phyloP scores from a whole-genome alignment of 2,888 invertebrate species.

The Drosophila kokeensis region DNA sequence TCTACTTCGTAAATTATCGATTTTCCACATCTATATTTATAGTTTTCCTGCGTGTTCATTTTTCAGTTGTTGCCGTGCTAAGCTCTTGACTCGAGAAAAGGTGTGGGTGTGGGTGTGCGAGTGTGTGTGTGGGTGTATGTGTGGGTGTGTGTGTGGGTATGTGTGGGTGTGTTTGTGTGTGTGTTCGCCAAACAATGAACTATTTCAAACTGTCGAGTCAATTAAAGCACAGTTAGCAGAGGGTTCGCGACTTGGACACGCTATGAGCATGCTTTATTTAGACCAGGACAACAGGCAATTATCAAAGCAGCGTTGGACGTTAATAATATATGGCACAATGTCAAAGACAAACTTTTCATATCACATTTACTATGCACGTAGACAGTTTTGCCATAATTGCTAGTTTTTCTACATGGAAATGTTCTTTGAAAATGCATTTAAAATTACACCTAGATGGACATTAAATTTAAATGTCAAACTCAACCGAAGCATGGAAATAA shows the following conservation, averaged over 20 bases:
- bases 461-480: background rate
- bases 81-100: background rate
- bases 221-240: slow-evolving; percentile 58
- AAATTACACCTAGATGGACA: background rate
- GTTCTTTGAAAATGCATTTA: background rate
- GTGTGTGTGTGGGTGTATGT: background rate
- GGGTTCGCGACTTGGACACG: slow-evolving; percentile 46
- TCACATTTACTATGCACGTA: background rate
- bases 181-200: slow-evolving; percentile 33
- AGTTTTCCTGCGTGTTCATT: slow-evolving; percentile 39
- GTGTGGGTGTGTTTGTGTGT: slow-evolving; percentile 3
- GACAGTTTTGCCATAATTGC: background rate
- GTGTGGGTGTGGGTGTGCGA: background rate
- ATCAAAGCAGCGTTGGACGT: slow-evolving; percentile 17
- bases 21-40: slow-evolving; percentile 16
- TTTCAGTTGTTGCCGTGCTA: slow-evolving; percentile 18
- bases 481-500: background rate
- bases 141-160: too few species aligned
- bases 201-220: slow-evolving; percentile 40
- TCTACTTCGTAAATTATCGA: slow-evolving; percentile 32
- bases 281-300: slow-evolving; percentile 28
- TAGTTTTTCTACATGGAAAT: background rate
- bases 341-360: slow-evolving; percentile 2
- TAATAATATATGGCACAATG: slow-evolving; percentile 38
- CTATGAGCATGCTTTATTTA: slow-evolving; percentile 58